Conservation (phyloP, 2,113 vertebrate genomes). For the Caranx ignobilis region DNA sequence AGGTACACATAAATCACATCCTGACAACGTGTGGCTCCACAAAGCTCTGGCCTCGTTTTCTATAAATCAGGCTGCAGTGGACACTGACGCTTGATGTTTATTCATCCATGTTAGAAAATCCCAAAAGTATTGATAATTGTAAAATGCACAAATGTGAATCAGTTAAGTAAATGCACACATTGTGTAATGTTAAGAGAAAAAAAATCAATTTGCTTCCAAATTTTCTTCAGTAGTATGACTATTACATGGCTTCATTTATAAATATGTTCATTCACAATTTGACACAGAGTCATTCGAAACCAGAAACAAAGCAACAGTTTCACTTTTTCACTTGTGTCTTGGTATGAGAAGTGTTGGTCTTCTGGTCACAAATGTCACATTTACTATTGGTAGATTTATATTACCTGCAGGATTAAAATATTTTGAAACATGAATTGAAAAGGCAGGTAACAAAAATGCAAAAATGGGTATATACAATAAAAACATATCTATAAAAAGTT, state of each 20-base stretch:
- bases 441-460: background rate
- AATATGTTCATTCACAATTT: background rate
- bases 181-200: background rate
- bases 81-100: background rate
- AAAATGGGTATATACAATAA: background rate
- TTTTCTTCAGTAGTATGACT: background rate
- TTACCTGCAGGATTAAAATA: background rate
- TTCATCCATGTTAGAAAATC: background rate
- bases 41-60: slow-evolving; percentile 1
- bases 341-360: slow-evolving; percentile 3
- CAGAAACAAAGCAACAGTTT: slow-evolving; percentile 41
- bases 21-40: background rate
- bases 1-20: background rate
- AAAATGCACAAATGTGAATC: background rate
- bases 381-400: background rate
- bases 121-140: background rate
- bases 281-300: slow-evolving; percentile 11
- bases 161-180: background rate
- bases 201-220: background rate
- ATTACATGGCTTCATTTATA: background rate
- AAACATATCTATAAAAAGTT: background rate
- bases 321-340: slow-evolving; percentile 21
- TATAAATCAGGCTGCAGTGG: background rate
- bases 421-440: background rate
- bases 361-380: background rate